These are phyloP conservation scores for Catharus fuscescens DNA, from an alignment of 2,113 vertebrate species.

Conservation along the genomic window DNA sequence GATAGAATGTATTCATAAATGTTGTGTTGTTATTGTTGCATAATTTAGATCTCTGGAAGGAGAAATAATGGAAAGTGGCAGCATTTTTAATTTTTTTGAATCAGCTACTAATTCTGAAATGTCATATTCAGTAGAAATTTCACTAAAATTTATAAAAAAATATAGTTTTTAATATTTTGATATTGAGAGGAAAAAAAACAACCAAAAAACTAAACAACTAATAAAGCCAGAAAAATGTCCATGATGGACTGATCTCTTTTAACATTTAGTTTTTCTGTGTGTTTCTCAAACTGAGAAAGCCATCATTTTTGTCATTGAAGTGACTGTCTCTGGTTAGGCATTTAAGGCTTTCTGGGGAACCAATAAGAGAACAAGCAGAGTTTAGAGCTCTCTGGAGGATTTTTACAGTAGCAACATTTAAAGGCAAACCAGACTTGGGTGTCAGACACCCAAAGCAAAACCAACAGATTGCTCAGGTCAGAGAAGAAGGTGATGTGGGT, in stretches of 20 bases:
- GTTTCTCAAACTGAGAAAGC: background rate
- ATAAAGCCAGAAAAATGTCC: background rate
- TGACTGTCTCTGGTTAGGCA: background rate
- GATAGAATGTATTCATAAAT: background rate
- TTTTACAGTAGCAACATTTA: background rate
- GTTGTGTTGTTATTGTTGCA: background rate
- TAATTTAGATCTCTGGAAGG: background rate
- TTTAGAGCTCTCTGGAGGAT: background rate
- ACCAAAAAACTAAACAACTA: fast-evolving
- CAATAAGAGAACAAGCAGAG: background rate
- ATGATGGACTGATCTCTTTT: background rate
- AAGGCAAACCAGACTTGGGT: background rate
- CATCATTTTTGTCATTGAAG: background rate
- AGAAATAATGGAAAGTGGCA: background rate
- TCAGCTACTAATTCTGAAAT: background rate
- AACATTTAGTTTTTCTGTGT: background rate
- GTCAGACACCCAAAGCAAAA: background rate
- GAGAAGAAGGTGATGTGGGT: background rate
- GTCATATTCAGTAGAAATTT: background rate
- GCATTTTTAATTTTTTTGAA: background rate
- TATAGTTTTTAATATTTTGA: background rate
- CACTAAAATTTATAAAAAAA: background rate
- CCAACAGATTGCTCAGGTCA: background rate
- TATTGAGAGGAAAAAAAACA: background rate
- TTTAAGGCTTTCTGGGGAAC: background rate